Evolutionary conservation across 2,113 vertebrate genomes (phyloP).

Genomic region (Esox niger): DNA sequence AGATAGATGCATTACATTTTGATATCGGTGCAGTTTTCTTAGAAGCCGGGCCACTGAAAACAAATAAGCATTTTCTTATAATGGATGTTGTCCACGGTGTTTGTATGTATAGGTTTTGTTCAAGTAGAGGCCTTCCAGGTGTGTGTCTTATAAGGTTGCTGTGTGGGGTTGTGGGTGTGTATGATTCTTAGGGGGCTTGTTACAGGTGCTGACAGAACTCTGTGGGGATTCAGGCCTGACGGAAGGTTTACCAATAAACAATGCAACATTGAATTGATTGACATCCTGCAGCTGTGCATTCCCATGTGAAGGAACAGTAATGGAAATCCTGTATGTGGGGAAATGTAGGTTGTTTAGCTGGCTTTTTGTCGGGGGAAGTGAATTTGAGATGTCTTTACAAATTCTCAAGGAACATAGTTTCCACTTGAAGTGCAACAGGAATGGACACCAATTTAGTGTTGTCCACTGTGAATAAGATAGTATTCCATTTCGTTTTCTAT

Average conservation of each 20-base stretch:
- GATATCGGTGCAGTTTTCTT: conserved; percentile 57
- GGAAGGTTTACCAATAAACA: conserved; percentile 33
- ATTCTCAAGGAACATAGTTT: too few relatives aligned
- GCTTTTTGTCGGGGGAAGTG: too few relatives aligned
- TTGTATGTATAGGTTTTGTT: conserved; percentile 33
- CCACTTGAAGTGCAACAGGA: too few relatives aligned
- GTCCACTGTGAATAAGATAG: too few relatives aligned
- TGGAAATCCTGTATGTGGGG: too few relatives aligned
- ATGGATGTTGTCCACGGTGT: conserved; percentile 21
- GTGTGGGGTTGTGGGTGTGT: neutral
- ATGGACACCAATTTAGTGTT: too few relatives aligned
- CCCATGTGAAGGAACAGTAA: neutral
- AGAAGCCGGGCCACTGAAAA: conserved; percentile 31
- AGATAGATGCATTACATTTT: conserved; percentile 71
- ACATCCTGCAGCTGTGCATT: conserved; percentile 30
- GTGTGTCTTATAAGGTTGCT: conserved; percentile 40
- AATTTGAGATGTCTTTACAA: too few relatives aligned
- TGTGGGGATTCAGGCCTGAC: conserved; percentile 19
- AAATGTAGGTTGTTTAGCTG: too few relatives aligned
- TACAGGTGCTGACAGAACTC: conserved; percentile 33
- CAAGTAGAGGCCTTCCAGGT: conserved; percentile 35
- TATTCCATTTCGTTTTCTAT: too few relatives aligned
- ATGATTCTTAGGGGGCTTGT: conserved; percentile 33
- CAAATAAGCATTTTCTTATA: conserved; percentile 22
- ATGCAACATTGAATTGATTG: conserved; percentile 15